Evolutionary conservation across 1,140 invertebrate species (phyloP).

Genomic region (Eriosoma lanigerum): DNA sequence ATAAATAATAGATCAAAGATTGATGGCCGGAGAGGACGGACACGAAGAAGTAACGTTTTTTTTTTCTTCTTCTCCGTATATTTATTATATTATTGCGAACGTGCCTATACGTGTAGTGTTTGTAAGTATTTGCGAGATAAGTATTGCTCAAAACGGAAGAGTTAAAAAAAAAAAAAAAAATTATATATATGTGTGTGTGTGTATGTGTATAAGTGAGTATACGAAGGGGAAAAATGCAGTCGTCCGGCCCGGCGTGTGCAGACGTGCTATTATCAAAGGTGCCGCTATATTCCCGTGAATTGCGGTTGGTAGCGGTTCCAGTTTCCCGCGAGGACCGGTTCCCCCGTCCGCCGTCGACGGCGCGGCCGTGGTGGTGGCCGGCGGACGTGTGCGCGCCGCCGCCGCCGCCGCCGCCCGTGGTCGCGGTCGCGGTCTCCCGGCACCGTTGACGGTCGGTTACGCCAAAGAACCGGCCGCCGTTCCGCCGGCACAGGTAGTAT

Average conservation of each 20-base stretch:
- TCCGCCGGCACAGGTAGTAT: not conserved
- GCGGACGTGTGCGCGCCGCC: not conserved
- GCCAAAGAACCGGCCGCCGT: slow-evolving; percentile 24
- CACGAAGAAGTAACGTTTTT: not conserved
- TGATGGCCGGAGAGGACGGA: not conserved
- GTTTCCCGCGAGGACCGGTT: slow-evolving; percentile 46
- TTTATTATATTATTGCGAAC: no score
- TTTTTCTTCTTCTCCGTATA: no score
- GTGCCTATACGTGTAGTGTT: no score
- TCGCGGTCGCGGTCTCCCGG: slow-evolving; percentile 15
- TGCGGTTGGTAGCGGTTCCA: slow-evolving; percentile 46
- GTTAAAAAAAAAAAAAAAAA: slow-evolving; percentile 19
- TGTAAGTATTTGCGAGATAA: slow-evolving; percentile 10
- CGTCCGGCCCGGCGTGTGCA: slow-evolving; percentile 28
- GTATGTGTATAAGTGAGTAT: not conserved
- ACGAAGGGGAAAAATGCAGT: slow-evolving; percentile 39
- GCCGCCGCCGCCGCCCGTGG: slow-evolving; percentile 7
- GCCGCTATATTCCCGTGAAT: slow-evolving; percentile 46
- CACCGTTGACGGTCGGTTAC: slow-evolving; percentile 21
- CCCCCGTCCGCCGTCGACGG: not conserved
- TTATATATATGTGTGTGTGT: not conserved
- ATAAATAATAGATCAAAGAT: slow-evolving; percentile 25
- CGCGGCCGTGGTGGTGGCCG: not conserved
- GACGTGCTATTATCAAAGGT: slow-evolving; percentile 42
- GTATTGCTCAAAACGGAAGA: slow-evolving; percentile 33